phyloP scores from a whole-genome alignment of 2,113 vertebrate species.

The Paramormyrops kingsleyae region DNA sequence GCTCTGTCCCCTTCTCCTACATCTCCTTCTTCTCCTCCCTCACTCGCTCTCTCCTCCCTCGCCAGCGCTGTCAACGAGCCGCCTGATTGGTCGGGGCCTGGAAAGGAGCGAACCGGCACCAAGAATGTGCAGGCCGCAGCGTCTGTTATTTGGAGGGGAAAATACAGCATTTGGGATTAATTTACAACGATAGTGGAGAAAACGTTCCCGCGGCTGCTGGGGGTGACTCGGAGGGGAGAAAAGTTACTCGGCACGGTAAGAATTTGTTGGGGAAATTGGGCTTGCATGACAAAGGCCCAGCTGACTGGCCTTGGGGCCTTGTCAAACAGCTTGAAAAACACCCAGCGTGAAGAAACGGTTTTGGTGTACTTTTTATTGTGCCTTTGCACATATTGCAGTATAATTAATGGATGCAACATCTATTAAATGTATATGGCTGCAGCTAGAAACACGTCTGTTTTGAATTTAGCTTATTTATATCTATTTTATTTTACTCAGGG shows the following conservation, averaged over 20 bases:
- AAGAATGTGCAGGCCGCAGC: constrained; percentile 19
- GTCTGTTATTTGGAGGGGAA: not conserved
- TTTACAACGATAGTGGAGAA: not conserved
- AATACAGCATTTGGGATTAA: not conserved
- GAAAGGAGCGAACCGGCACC: constrained; percentile 7
- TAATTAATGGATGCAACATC: not conserved
- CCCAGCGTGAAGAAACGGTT: not conserved
- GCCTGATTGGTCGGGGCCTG: constrained; percentile 26
- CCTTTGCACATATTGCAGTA: not conserved
- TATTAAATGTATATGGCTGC: not conserved
- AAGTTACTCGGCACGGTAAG: constrained; percentile 14
- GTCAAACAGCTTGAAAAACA: not conserved
- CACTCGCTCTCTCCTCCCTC: constrained; percentile 11
- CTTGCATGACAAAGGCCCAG: not conserved
- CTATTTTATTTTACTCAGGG: not conserved
- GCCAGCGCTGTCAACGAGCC: not conserved
- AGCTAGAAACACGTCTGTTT: not conserved
- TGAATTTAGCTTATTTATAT: not conserved
- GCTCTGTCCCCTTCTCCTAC: not conserved
- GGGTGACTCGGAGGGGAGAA: no score
- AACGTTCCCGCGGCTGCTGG: not conserved
- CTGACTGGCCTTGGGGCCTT: not conserved
- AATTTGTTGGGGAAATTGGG: not conserved
- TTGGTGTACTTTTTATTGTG: not conserved
- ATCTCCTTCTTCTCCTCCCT: constrained; percentile 2